Evolutionary conservation across 2,888 invertebrate genomes (phyloP), one percentile per base, ranked within the genome.

Genomic region (Dolichomitus sp.): DNA sequence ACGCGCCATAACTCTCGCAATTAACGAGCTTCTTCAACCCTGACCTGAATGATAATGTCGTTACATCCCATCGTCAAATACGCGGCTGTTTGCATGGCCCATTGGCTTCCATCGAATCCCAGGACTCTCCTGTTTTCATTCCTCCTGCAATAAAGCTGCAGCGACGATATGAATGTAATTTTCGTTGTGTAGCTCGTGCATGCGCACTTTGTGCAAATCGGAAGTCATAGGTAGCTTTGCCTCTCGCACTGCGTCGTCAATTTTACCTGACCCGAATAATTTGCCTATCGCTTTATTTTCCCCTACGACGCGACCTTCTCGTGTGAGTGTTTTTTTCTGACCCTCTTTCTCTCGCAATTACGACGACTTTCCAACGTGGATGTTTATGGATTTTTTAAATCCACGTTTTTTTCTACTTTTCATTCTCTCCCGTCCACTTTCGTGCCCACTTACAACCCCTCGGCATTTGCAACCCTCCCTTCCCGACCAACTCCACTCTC

Each of bases 231-330:
- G 14, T 19, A 7, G 37, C 37, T 19, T 61, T 61, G 30, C 7
- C 9, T 40, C 59, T 59, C 59, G 59, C 40, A 59, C 59, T 61
- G 72, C 72, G 59, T 59, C 59, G 30, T 27, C 59, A 33, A 72
- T 72, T 72, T 65, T 19, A 45, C 72, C 59, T 72, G 72, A 72
- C 72, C 72, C 59, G 72, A 72, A 72, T 61, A 45, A 42, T 45
- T 45, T 23, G 19, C 27, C 65, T 27, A 19, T 40, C 23, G 63
- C n/a, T 63, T 17, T 33, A 6, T n/a, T n/a, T 19, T n/a, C n/a
- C 40, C 23, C 27, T 17, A 33, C 33, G n/a, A 3, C 40, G 4
- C 7, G 11, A 9, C 27, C 14, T 30, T 40, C 30, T 6, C 23
- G 30, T 12, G 4, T 5, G n/a, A 5, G n/a, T n/a, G 17, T 14